Conservation (phyloP, 2,888 invertebrate genomes). For the Tribolium freemani region DNA sequence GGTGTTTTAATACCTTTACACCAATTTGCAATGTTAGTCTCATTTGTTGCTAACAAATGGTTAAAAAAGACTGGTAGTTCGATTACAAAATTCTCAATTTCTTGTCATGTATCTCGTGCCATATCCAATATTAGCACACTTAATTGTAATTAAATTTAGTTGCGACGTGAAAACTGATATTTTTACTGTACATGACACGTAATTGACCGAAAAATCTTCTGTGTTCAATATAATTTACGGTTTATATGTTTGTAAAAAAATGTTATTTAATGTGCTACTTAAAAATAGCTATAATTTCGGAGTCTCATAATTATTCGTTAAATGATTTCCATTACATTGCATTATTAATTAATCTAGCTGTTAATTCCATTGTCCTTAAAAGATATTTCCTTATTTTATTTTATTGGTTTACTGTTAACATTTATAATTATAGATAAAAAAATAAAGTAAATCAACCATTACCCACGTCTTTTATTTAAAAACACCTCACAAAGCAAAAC, state of each 20-base stretch:
- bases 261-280: conserved; percentile 60
- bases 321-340: conserved; percentile 55
- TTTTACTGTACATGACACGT: conserved; percentile 39
- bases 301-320: conserved; percentile 51
- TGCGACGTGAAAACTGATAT: conserved; percentile 12
- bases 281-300: conserved; percentile 58
- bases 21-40: conserved; percentile 52
- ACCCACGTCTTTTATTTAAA: not conserved
- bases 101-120: conserved; percentile 43
- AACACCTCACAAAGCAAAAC: conserved; percentile 26
- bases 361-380: conserved; percentile 52
- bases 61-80: conserved; percentile 58
- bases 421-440: conserved; percentile 58
- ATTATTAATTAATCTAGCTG: conserved; percentile 57
- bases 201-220: conserved; percentile 32
- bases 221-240: conserved; percentile 40
- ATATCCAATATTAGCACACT: conserved; percentile 34
- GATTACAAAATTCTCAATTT: conserved; percentile 39
- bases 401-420: conserved; percentile 60
- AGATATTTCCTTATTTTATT: conserved; percentile 55
- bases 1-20: conserved; percentile 60
- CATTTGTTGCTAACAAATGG: conserved; percentile 51
- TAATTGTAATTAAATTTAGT: conserved; percentile 19
- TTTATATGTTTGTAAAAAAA: conserved; percentile 43
- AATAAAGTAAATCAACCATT: conserved; percentile 38